These are phyloP conservation scores for Xanthia icteritia DNA, from an alignment of 2,888 invertebrate genomes.

Conservation along the genomic window DNA sequence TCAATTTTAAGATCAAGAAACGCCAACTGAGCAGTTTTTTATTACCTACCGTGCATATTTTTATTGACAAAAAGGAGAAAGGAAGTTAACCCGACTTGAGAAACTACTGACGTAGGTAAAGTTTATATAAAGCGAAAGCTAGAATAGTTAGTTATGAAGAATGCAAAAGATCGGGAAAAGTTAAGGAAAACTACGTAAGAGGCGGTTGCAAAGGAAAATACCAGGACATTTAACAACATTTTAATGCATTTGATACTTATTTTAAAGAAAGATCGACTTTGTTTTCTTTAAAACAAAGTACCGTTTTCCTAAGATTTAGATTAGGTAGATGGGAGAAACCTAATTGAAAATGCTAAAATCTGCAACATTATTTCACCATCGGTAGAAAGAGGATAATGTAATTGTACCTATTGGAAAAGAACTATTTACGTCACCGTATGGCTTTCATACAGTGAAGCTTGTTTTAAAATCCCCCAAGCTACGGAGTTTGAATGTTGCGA, in stretches of 20 bases:
- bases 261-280: neutral
- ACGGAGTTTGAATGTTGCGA: neutral
- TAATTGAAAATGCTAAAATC: neutral
- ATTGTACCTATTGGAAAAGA: neutral
- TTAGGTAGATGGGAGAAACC: neutral
- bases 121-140: slow-evolving; percentile 1
- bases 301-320: neutral
- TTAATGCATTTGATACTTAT: neutral
- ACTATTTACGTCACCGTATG: neutral
- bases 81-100: slow-evolving; percentile 19
- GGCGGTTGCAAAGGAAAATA: neutral
- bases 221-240: neutral
- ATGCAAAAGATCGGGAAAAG: slow-evolving; percentile 23
- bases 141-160: neutral
- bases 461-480: neutral
- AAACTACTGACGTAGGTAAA: slow-evolving; percentile 31
- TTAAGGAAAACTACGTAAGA: slow-evolving; percentile 22
- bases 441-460: neutral
- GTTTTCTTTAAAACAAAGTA: neutral
- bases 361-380: slow-evolving; percentile 3
- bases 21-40: slow-evolving; percentile 19
- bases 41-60: neutral
- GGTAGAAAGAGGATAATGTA: slow-evolving; percentile 8
- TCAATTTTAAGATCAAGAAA: slow-evolving; percentile 13
- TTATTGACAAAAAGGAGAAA: slow-evolving; percentile 33